These are phyloP conservation scores for Theristicus caerulescens DNA, from an alignment of 2,113 vertebrate genomes.

Conservation along the genomic window DNA sequence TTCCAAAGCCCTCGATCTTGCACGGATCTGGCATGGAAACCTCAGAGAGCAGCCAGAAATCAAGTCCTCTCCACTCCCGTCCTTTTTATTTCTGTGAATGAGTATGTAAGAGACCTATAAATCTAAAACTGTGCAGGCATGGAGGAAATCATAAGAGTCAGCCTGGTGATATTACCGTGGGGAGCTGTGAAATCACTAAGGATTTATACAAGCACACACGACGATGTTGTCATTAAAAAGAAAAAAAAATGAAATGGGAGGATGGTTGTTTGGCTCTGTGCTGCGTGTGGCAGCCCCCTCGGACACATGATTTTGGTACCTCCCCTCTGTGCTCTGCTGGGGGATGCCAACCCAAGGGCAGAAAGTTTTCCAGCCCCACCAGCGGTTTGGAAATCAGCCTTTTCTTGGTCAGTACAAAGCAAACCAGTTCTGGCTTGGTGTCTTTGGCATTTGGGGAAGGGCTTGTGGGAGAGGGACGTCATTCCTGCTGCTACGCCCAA, in stretches of 20 bases:
- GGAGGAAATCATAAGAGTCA: constrained; percentile 55
- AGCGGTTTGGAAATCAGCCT: neutral
- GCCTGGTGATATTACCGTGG: constrained; percentile 16
- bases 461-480: neutral
- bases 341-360: neutral
- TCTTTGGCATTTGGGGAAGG: neutral
- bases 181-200: constrained; percentile 59
- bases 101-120: constrained; percentile 59
- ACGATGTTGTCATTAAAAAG: neutral
- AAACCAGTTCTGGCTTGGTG: neutral
- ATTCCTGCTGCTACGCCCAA: neutral
- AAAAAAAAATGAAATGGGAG: neutral
- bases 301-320: neutral
- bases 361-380: neutral
- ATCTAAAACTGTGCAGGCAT: constrained; percentile 48
- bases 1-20: neutral
- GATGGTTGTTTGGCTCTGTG: neutral
- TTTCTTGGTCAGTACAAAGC: neutral
- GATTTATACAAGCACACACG: constrained; percentile 28
- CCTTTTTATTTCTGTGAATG: constrained; percentile 63
- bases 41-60: constrained; percentile 34
- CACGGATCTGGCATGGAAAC: constrained; percentile 22
- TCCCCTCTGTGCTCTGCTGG: neutral
- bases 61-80: neutral
- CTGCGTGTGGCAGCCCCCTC: constrained; percentile 16